phyloP scores from a whole-genome alignment of 2,113 vertebrate species.

The Sinocyclocheilus anshuiensis region DNA sequence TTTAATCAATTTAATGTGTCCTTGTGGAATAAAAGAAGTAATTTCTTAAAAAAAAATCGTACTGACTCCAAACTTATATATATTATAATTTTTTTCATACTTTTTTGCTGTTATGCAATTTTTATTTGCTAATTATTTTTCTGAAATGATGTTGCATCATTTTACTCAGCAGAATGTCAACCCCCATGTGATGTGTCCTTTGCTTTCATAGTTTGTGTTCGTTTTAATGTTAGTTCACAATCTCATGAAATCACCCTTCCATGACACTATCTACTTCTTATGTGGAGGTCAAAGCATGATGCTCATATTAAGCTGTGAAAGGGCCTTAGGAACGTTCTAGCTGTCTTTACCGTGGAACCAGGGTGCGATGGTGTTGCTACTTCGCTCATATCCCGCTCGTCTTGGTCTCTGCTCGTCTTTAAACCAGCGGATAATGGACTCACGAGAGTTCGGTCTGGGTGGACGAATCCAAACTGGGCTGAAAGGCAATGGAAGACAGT shows the following conservation, averaged over 20 bases:
- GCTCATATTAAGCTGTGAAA: neutral
- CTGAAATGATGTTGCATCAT: too few species aligned
- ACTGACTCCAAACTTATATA: too few species aligned
- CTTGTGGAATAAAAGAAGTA: too few species aligned
- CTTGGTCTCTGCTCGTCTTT: slow-evolving; percentile 81
- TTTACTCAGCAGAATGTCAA: too few species aligned
- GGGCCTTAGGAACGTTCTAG: neutral
- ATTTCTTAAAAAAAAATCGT: too few species aligned
- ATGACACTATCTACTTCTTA: neutral
- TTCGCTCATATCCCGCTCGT: slow-evolving; percentile 78
- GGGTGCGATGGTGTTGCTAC: slow-evolving; percentile 71
- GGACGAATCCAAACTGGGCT: slow-evolving; percentile 75
- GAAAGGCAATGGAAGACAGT: neutral
- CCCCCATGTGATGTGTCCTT: too few species aligned
- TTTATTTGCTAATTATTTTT: too few species aligned
- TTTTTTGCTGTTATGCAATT: too few species aligned
- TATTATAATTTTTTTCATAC: too few species aligned
- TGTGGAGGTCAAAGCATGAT: neutral
- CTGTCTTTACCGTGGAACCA: slow-evolving; percentile 83
- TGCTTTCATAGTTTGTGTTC: too few species aligned
- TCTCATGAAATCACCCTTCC: neutral
- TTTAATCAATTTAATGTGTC: too few species aligned
- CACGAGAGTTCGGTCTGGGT: slow-evolving; percentile 74
- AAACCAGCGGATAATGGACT: slow-evolving; percentile 82
- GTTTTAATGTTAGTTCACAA: neutral